phyloP scores from a whole-genome alignment of 2,888 invertebrate genomes.

The Vannuccia rotundouncinata region DNA sequence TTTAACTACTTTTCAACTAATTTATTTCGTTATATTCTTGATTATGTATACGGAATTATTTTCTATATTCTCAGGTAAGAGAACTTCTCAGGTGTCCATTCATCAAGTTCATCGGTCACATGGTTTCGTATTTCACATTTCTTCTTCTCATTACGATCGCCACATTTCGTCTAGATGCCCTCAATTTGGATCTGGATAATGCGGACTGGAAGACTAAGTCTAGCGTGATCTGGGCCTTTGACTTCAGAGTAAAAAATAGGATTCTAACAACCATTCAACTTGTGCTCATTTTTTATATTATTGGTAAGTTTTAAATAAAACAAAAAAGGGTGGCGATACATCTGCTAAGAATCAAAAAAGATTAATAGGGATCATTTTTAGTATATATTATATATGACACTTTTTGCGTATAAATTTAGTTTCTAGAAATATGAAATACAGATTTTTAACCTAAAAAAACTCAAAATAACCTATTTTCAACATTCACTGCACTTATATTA shows the following conservation, averaged over 20 bases:
- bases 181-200: not conserved
- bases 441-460: too few species aligned
- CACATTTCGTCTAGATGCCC: conserved; percentile 58
- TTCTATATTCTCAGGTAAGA: conserved; percentile 39
- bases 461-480: too few species aligned
- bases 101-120: conserved; percentile 65
- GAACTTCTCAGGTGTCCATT: conserved; percentile 59
- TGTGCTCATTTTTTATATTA: conserved; percentile 41
- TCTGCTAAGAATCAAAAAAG: too few species aligned
- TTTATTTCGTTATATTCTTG: too few species aligned
- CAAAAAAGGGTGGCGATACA: too few species aligned
- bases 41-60: too few species aligned
- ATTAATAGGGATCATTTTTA: too few species aligned
- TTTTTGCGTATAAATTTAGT: too few species aligned
- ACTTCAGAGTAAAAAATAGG: conserved; percentile 36
- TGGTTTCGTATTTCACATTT: conserved; percentile 64
- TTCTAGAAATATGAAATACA: too few species aligned
- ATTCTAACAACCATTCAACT: conserved; percentile 41
- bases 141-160: conserved; percentile 63
- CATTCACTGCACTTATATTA: too few species aligned
- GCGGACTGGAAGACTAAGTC: not conserved
- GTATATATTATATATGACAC: too few species aligned
- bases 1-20: too few species aligned
- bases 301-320: conserved; percentile 41
- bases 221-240: conserved; percentile 33